These are phyloP conservation scores for Meleagris gallopavo DNA, from an alignment of 2,113 vertebrate species.

Conservation along the genomic window DNA sequence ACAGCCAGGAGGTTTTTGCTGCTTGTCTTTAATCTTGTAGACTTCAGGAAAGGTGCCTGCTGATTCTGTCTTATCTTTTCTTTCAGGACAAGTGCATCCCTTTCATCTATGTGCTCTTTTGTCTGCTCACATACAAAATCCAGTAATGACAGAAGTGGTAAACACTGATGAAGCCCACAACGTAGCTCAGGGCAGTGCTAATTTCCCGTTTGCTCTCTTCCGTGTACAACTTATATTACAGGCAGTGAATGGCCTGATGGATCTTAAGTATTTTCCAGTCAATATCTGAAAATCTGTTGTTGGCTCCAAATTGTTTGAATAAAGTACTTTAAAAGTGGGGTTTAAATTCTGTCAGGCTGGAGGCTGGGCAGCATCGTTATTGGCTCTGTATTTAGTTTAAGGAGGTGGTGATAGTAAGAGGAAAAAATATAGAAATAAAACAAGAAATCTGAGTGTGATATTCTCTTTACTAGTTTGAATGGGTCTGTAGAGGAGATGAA, in stretches of 20 bases:
- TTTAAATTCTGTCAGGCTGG: background rate
- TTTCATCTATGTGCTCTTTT: background rate
- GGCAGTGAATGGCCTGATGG: background rate
- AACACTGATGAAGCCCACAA: fast-evolving
- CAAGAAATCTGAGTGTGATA: background rate
- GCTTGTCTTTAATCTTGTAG: background rate
- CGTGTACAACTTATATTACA: fast-evolving
- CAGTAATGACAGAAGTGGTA: background rate
- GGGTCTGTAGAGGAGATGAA: background rate
- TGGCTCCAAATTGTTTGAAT: background rate
- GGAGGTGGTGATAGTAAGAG: background rate
- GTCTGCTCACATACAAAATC: fast-evolving
- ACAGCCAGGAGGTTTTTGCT: background rate
- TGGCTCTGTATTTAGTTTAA: background rate
- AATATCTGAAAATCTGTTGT: background rate
- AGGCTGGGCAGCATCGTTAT: background rate
- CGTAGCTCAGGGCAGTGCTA: background rate
- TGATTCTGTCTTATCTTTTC: background rate
- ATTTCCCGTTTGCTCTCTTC: background rate
- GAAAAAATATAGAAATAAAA: background rate
- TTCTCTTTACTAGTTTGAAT: background rate
- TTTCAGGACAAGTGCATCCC: fast-evolving
- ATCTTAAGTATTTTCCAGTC: background rate
- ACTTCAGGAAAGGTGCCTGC: background rate
- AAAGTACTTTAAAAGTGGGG: background rate